Percentiles rank a stretch among this genome's conserved stretches.
Conservation (phyloP, 2,113 vertebrate species). For the Plotosus lineatus region DNA sequence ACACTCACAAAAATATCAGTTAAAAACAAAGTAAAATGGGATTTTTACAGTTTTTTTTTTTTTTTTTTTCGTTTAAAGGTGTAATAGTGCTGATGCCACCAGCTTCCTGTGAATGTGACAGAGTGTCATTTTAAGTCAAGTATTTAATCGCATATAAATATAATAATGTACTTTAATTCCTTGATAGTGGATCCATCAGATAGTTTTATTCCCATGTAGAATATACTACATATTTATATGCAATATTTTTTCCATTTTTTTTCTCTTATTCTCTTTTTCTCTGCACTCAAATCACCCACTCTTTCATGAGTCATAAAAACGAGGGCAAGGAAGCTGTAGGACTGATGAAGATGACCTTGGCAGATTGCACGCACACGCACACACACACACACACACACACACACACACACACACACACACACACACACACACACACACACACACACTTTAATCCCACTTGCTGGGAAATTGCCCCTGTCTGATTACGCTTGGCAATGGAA, state of each 20-base stretch:
- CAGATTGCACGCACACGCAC: neutral
- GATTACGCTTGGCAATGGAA: constrained; percentile 45
- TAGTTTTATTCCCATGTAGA: no score
- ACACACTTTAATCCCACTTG: constrained; percentile 34
- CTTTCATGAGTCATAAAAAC: constrained; percentile 33
- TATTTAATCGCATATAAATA: no score
- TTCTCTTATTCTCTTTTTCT: constrained; percentile 6
- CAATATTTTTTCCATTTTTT: neutral
- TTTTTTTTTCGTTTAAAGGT: no score
- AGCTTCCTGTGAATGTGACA: no score
- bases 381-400: neutral
- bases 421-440: constrained; percentile 9
- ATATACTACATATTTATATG: no score
- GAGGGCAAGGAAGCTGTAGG: constrained; percentile 39
- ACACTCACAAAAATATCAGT: no score
- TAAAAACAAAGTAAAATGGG: no score
- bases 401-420: constrained; percentile 20
- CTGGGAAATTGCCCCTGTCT: constrained; percentile 26
- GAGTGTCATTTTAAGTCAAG: no score
- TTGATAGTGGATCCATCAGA: no score
- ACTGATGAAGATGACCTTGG: constrained; percentile 56
- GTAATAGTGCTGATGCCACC: no score
- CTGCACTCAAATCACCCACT: neutral
- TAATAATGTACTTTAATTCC: no score
- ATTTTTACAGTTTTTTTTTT: no score